These are phyloP conservation scores for Eurystomus glaucurus DNA, from an alignment of 2,797 vertebrate species.

Conservation along the genomic window DNA sequence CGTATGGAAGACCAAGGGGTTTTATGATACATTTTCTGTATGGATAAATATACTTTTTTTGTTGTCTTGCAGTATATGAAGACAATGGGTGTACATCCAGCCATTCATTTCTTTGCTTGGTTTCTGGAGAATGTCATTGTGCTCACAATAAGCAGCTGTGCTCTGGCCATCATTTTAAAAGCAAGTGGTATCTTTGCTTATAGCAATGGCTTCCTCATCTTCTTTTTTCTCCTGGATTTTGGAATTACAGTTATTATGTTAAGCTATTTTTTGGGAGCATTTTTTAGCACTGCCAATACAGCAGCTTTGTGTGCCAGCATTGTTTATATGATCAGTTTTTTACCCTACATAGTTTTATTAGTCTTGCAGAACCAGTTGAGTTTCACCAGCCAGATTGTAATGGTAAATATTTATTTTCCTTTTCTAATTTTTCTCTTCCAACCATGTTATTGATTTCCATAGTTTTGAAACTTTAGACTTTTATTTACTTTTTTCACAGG, in stretches of 20 bases:
- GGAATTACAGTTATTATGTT: slow-evolving; percentile 76
- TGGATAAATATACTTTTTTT: background rate
- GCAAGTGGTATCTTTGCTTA: slow-evolving; percentile 75
- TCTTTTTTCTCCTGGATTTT: slow-evolving; percentile 82
- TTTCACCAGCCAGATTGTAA: slow-evolving; percentile 61
- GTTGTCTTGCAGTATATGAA: slow-evolving; percentile 77
- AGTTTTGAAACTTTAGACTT: background rate
- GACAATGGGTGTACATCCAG: slow-evolving; percentile 80
- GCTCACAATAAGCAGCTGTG: slow-evolving; percentile 65
- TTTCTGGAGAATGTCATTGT: slow-evolving; percentile 80
- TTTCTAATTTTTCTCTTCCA: background rate
- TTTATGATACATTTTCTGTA: background rate
- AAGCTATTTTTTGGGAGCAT: slow-evolving; percentile 79
- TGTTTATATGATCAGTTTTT: slow-evolving; percentile 81
- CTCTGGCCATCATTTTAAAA: slow-evolving; percentile 78
- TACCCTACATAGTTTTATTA: slow-evolving; percentile 81
- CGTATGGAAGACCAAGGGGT: accelerated
- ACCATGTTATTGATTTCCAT: background rate
- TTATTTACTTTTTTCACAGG: background rate
- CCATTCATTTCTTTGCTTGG: slow-evolving; percentile 81
- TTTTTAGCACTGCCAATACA: slow-evolving; percentile 75
- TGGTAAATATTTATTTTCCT: slow-evolving; percentile 68
- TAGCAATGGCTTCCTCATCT: slow-evolving; percentile 76
- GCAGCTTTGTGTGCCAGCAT: slow-evolving; percentile 81
- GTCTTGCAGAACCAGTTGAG: slow-evolving; percentile 77